Percentiles rank a stretch among this genome's conserved stretches.
Conservation (phyloP, 2,797 vertebrate genomes). For the Ptychobarbus kaznakovi region DNA sequence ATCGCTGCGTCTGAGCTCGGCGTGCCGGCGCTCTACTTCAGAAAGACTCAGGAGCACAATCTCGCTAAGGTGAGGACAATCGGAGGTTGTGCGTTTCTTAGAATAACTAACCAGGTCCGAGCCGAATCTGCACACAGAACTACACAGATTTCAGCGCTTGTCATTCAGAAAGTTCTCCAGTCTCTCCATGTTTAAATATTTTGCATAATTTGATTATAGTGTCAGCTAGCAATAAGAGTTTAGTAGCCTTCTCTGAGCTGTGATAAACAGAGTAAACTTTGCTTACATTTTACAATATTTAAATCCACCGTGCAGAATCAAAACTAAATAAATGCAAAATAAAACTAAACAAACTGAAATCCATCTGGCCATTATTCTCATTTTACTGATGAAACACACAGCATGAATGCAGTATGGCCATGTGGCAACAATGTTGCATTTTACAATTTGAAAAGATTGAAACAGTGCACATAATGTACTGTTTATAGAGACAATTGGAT, state of each 20-base stretch:
- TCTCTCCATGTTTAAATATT: background rate
- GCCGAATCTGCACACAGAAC: too few species aligned
- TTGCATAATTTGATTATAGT: background rate
- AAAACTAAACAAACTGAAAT: background rate
- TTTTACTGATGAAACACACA: background rate
- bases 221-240: background rate
- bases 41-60: slow-evolving; percentile 88
- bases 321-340: too few species aligned
- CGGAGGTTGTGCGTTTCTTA: background rate
- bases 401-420: background rate
- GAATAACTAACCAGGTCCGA: background rate
- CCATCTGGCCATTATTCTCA: background rate
- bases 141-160: background rate
- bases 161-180: background rate
- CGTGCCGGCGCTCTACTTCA: slow-evolving; percentile 89
- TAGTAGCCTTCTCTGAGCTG: background rate
- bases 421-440: background rate
- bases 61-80: slow-evolving; percentile 83
- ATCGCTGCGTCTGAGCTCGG: slow-evolving; percentile 96
- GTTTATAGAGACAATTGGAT: background rate
- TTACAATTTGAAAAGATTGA: background rate
- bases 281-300: background rate
- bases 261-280: background rate
- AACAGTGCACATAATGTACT: background rate
- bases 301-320: background rate